Base-by-base conservation (phyloP, 37 sponge, comb jelly and placozoan genomes). In the Axinella damicornis region DNA sequence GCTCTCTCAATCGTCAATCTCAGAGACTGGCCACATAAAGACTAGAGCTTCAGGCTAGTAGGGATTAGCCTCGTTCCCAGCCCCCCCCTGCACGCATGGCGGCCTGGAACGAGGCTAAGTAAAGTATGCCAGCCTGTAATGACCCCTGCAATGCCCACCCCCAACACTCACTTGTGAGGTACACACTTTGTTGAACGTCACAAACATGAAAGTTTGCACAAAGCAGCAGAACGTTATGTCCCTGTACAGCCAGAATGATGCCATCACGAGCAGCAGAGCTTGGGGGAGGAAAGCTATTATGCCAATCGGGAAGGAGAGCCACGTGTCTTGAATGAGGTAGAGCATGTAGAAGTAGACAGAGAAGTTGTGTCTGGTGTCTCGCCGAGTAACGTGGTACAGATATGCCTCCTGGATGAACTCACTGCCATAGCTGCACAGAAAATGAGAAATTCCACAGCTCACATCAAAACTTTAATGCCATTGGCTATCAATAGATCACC, bases 101-200 rank as follows among this genome's bases (percentile, higher is more conserved):
- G n/a, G n/a, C n/a, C n/a, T n/a, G n/a, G 57, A 56, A 15, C 15
- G 57, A 18, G 57, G 17, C 18, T 56, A 18, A 56, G 15, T 56
- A 19, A 56, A 19, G 57, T 15, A 19, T 56, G 57, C 17, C 66
- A 65, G 66, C 13, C 22, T 24, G 13, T 24, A 12, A n/a, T 24
- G 16, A 27, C 66, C 57, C 38, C 80, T 24, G 68, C 76, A 62
- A 65, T 53, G 46, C 20, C 46, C 46, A 60, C 17, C 38, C 60
- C n/a, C 40, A 2, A 32, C n/a, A 82, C 76, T 34, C 20, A 97
- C 97, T 84, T 97, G 97, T 68, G 99, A 97, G 4, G 99, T 99
- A 76, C 94, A 90, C 6, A 99, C 97, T 95, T 99, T 99, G 80
- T 99, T 99, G 89, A 94, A 97, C 19, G 96, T 94, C 4, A 97